A percentile compares a stretch with the other conserved stretches of the same genome.
phyloP scores from a whole-genome alignment of 2,113 vertebrate species.

The Coptodon rendalli region DNA sequence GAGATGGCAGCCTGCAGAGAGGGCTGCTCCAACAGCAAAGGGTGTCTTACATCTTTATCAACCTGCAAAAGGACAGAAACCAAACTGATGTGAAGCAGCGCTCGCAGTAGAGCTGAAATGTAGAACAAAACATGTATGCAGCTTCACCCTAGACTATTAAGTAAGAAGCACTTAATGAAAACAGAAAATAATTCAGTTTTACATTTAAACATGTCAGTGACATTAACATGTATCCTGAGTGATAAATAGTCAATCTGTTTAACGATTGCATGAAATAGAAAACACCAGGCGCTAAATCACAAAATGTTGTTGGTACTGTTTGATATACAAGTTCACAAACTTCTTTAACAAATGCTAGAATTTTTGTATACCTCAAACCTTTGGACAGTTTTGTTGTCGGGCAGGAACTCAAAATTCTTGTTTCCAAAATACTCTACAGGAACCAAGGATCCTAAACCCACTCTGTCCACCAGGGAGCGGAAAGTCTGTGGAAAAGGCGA shows the following conservation, averaged over 20 bases:
- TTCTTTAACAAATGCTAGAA: neutral
- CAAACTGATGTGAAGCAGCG: neutral
- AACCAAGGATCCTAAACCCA: constrained; percentile 87
- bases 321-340: accelerated
- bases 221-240: neutral
- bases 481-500: constrained; percentile 54
- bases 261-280: neutral
- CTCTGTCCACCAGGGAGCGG: constrained; percentile 83
- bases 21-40: constrained; percentile 83
- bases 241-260: neutral
- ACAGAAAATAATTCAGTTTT: neutral
- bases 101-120: neutral
- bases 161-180: neutral
- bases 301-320: neutral
- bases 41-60: constrained; percentile 83
- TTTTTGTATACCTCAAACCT: constrained; percentile 84
- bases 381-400: constrained; percentile 83
- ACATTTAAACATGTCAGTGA: neutral
- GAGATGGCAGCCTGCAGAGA: constrained; percentile 83
- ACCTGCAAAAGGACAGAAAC: constrained; percentile 70
- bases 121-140: neutral
- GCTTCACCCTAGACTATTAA: neutral
- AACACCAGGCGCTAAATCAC: neutral
- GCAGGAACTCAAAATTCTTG: constrained; percentile 83
- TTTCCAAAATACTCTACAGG: constrained; percentile 91